Evolutionary conservation across 2,113 vertebrate species (phyloP), one percentile per base, ranked within the genome.

Genomic region (Nothobranchius kuhntae): DNA sequence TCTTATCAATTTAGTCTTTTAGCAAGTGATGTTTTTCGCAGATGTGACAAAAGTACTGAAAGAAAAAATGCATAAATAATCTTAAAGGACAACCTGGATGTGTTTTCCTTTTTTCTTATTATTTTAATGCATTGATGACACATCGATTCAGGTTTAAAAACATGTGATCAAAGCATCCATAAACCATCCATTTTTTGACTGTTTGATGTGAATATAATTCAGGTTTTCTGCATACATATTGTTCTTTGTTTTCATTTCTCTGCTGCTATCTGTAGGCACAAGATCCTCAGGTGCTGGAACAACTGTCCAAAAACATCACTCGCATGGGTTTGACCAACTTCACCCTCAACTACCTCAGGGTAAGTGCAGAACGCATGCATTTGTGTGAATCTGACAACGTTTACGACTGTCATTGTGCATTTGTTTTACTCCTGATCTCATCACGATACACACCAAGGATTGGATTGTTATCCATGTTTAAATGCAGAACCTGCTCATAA

Each of bases 331-430:
- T 99, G 89, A 99, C 97, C 86, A 99, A 98, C 92, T 98, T 99
- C 93, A 99, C 98, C 89, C 96, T 99, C 94, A 99, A 99, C 98
- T 99, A 99, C 96, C 98, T 99, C 98, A 97, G 97, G 96, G 98
- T 99, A 95, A 96, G 94, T 59, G 45, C 48, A 47, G 44, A 63
- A 30, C 59, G 53, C 55, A 53, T 47, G 47, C 70, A 45, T 63
- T 36, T 72, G 30, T 58, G 63, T 60, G 35, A 15, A 56, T 30
- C 50, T 14, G 35, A 66, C 65, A 61, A 50, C 56, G 65, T 73
- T 74, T 77, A 44, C 65, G 73, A 65, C 61, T 66, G 71, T 80
- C 83, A 83, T 58, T 79, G 74, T 71, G 65, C 67, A 45, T 74
- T 78, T 75, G 56, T 59, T 77, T 73, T 73, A 64, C 40, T 63